Conservation (phyloP, 2,888 invertebrate species). For the Torymus texanus region DNA sequence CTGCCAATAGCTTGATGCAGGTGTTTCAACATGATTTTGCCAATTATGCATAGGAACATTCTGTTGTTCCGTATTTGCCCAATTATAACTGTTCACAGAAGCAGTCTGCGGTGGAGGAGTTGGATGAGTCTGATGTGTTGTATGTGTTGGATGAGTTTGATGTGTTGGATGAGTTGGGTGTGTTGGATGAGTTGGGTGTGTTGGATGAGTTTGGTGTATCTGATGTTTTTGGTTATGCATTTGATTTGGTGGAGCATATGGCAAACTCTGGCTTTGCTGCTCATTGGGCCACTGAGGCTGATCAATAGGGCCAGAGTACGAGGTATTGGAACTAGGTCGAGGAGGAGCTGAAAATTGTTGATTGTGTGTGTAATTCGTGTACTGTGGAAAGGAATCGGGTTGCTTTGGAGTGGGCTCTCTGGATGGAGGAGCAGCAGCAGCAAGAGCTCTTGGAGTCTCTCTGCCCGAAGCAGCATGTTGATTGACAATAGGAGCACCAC, state of each 20-base stretch:
- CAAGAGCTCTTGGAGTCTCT: conserved; percentile 54
- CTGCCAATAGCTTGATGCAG: conserved; percentile 63
- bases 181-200: conserved; percentile 52
- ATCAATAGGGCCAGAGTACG: conserved; percentile 56
- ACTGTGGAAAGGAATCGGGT: conserved; percentile 64
- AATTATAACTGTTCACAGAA: conserved; percentile 64
- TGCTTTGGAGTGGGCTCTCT: conserved; percentile 65
- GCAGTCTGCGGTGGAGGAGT: conserved; percentile 45
- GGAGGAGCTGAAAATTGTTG: conserved; percentile 62
- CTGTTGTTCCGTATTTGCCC: conserved; percentile 61
- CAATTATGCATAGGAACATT: conserved; percentile 62
- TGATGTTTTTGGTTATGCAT: conserved; percentile 57
- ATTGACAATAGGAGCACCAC: conserved; percentile 54
- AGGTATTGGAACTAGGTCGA: conserved; percentile 58
- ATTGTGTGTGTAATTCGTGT: conserved; percentile 63
- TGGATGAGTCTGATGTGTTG: conserved; percentile 27
- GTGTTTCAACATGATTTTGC: conserved; percentile 64
- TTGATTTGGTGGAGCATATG: conserved; percentile 52
- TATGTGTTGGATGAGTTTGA: conserved; percentile 48
- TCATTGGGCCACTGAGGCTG: conserved; percentile 62
- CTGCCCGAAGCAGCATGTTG: conserved; percentile 60
- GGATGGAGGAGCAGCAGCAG: conserved; percentile 31
- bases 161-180: conserved; percentile 47
- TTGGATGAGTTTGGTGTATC: conserved; percentile 56
- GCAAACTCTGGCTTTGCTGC: conserved; percentile 53